Conservation (phyloP, 2,888 invertebrate genomes). For the Morpho deidamia region DNA sequence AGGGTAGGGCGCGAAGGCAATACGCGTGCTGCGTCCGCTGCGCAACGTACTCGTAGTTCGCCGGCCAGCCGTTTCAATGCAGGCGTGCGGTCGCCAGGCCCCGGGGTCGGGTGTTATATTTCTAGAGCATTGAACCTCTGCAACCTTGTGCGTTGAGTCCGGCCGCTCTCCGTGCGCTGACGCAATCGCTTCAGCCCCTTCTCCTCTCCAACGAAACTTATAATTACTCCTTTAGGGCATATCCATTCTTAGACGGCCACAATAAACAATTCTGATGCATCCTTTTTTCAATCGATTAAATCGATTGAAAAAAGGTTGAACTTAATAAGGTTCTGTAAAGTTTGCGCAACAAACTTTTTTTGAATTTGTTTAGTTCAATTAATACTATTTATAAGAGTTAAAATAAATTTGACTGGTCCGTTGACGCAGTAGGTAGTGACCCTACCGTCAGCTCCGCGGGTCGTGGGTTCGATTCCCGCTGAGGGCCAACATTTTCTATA, state of each 20-base stretch:
- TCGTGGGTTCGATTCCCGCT: too few relatives aligned
- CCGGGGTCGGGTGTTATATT: conserved; percentile 69
- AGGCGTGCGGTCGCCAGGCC: conserved; percentile 49
- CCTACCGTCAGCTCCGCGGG: too few relatives aligned
- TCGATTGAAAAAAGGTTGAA: conserved; percentile 67
- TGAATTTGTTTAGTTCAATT: not conserved
- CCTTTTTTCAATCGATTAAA: too few relatives aligned
- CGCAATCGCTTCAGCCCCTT: conserved; percentile 72
- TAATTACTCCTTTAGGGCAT: conserved; percentile 75
- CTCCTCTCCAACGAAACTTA: conserved; percentile 60
- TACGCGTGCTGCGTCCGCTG: conserved; percentile 24
- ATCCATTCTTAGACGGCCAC: conserved; percentile 57
- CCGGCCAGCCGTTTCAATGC: conserved; percentile 34
- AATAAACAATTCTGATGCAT: conserved; percentile 51
- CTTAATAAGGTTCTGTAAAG: conserved; percentile 48
- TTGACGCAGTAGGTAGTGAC: too few relatives aligned
- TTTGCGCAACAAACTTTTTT: conserved; percentile 42
- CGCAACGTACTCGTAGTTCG: conserved; percentile 23
- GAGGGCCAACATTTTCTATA: too few relatives aligned
- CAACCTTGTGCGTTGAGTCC: conserved; percentile 76
- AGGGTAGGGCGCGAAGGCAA: conserved; percentile 21
- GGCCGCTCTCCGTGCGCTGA: conserved; percentile 72
- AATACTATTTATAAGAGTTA: too few relatives aligned
- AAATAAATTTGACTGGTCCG: too few relatives aligned
- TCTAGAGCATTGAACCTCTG: conserved; percentile 78